phyloP scores from a whole-genome alignment of 2,888 invertebrate genomes.

The Perizoma affinitatum region DNA sequence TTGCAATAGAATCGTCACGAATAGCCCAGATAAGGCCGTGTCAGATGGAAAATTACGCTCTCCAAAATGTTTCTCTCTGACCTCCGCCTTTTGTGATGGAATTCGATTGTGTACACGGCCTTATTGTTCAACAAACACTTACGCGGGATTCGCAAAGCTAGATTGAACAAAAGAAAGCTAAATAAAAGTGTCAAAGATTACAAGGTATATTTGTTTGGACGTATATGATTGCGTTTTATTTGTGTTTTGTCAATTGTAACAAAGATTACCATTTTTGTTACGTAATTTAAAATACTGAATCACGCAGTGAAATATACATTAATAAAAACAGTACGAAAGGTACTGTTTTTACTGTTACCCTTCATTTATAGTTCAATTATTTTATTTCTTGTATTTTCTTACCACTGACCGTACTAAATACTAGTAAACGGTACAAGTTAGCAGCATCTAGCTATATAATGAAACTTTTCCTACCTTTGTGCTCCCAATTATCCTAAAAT shows the following conservation, averaged over 20 bases:
- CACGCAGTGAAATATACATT: too few species aligned
- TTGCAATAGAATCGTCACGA: conserved; percentile 9
- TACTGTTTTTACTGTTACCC: not conserved
- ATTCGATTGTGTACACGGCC: conserved; percentile 31
- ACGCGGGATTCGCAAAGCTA: conserved; percentile 19
- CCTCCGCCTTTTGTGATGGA: conserved; percentile 31
- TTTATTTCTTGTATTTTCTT: conserved; percentile 2
- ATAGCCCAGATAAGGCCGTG: conserved; percentile 43
- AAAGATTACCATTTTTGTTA: too few species aligned
- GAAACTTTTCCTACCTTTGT: conserved; percentile 22
- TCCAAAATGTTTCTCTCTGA: conserved; percentile 18
- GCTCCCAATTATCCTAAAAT: conserved; percentile 25
- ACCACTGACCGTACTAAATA: conserved; percentile 21
- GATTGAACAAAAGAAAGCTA: conserved; percentile 21
- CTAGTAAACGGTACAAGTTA: conserved; percentile 16
- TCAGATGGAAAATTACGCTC: conserved; percentile 54
- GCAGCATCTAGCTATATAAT: conserved; percentile 13
- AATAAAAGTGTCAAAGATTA: conserved; percentile 2
- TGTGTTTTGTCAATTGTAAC: not conserved
- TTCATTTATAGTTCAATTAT: not conserved
- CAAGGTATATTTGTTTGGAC: conserved; percentile 3
- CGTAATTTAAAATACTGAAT: too few species aligned
- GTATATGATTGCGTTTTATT: not conserved
- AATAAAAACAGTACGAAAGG: too few species aligned
- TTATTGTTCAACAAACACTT: conserved; percentile 30